Percentiles rank a stretch among this genome's conserved stretches.
Conservation (phyloP, 1,140 invertebrate species). For the Drosophila busckii region DNA sequence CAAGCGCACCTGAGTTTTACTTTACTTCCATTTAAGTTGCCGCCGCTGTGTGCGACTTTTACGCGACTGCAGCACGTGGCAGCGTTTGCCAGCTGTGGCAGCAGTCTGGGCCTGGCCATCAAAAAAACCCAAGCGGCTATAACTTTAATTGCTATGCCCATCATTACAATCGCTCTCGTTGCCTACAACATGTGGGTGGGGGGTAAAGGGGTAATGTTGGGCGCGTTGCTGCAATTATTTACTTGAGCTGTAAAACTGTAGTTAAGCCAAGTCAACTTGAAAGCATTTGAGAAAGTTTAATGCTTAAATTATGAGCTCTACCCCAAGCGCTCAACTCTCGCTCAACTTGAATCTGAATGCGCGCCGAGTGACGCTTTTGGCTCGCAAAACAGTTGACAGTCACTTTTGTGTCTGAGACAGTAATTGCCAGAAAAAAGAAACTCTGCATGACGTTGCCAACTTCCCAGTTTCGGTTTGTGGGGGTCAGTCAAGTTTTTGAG, state of each 20-base stretch:
- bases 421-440: slow-evolving; percentile 71
- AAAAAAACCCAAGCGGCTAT: slow-evolving; percentile 27
- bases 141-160: slow-evolving; percentile 71
- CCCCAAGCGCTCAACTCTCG: slow-evolving; percentile 13
- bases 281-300: slow-evolving; percentile 75
- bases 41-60: no score
- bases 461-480: slow-evolving; percentile 2
- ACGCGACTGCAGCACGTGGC: no score
- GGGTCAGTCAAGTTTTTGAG: slow-evolving; percentile 56
- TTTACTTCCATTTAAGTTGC: no score
- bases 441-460: slow-evolving; percentile 54
- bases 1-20: no score
- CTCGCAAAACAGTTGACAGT: slow-evolving; percentile 64
- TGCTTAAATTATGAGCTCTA: slow-evolving; percentile 73
- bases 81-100: no score
- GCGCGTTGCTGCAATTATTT: slow-evolving; percentile 58
- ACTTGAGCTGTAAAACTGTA: slow-evolving; percentile 76
- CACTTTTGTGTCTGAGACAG: slow-evolving; percentile 73
- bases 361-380: not conserved
- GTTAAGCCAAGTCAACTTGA: slow-evolving; percentile 75
- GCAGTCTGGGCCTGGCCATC: no score
- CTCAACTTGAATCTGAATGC: not conserved
- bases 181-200: slow-evolving; percentile 22
- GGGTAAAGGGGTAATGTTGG: not conserved
- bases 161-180: slow-evolving; percentile 63